phyloP scores from a whole-genome alignment of 2,797 vertebrate species.

The Potorous gilbertii region DNA sequence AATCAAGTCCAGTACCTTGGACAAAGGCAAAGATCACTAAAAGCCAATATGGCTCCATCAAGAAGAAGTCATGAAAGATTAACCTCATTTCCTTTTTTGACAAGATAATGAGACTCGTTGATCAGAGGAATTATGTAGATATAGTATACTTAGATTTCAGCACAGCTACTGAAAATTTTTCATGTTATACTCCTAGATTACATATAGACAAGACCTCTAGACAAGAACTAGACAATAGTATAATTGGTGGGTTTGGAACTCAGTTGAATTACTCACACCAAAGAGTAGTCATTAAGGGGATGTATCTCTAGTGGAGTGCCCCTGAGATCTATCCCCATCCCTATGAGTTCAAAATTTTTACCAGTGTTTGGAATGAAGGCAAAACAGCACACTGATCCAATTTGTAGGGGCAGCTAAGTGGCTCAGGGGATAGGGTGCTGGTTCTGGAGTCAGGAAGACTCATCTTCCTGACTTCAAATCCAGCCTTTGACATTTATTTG shows the following conservation, averaged over 20 bases:
- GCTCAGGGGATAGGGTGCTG: background rate
- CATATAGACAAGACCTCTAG: background rate
- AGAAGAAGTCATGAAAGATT: background rate
- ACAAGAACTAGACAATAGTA: background rate
- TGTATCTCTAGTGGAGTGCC: background rate
- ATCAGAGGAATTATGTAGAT: background rate
- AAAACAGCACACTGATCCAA: background rate
- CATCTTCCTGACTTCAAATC: background rate
- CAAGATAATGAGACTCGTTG: background rate
- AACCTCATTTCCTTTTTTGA: background rate
- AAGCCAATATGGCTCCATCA: background rate
- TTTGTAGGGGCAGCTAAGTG: background rate
- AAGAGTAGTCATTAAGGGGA: background rate
- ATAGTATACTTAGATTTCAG: background rate
- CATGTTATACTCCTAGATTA: background rate
- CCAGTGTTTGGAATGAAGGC: background rate
- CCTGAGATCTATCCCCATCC: background rate
- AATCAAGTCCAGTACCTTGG: conserved; percentile 73
- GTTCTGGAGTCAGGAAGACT: background rate
- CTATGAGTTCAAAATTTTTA: background rate
- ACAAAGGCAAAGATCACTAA: background rate
- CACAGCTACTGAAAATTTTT: background rate
- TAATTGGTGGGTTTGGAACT: background rate
- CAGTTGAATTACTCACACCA: background rate
- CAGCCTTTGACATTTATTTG: background rate